Conservation (phyloP, 2,888 invertebrate genomes). For the Cheilosia scutellata region DNA sequence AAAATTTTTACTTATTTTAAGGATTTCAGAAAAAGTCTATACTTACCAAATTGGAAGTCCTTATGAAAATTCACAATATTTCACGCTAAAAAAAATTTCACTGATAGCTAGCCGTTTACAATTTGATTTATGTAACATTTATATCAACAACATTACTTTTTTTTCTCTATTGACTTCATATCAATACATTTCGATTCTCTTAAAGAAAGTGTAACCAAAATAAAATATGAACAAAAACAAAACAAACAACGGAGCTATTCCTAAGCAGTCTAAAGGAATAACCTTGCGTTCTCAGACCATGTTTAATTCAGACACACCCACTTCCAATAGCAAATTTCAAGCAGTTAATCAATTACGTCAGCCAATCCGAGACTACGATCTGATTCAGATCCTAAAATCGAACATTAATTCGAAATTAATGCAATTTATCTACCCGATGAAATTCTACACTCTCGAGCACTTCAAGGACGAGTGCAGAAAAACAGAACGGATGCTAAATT, state of each 20-base stretch:
- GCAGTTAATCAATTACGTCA: conserved; percentile 10
- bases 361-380: conserved; percentile 12
- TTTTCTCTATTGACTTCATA: not conserved
- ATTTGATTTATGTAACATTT: no score
- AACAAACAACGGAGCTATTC: not conserved
- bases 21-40: no score
- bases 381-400: conserved; percentile 16
- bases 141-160: not conserved
- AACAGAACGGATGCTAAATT: conserved; percentile 10
- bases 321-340: not conserved
- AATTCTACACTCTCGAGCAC: conserved; percentile 9
- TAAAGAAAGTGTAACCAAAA: not conserved
- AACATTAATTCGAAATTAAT: conserved; percentile 12
- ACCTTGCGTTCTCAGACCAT: not conserved
- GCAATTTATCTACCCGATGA: conserved; percentile 22
- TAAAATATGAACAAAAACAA: not conserved
- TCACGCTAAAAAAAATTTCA: no score
- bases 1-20: no score
- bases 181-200: not conserved
- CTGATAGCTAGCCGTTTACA: no score
- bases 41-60: no score
- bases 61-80: no score
- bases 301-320: not conserved
- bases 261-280: not conserved
- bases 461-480: conserved; percentile 8